Evolutionary conservation across 1,140 invertebrate genomes (phyloP), one percentile per base, ranked within the genome.

Genomic region (Bombus difficillimus): DNA sequence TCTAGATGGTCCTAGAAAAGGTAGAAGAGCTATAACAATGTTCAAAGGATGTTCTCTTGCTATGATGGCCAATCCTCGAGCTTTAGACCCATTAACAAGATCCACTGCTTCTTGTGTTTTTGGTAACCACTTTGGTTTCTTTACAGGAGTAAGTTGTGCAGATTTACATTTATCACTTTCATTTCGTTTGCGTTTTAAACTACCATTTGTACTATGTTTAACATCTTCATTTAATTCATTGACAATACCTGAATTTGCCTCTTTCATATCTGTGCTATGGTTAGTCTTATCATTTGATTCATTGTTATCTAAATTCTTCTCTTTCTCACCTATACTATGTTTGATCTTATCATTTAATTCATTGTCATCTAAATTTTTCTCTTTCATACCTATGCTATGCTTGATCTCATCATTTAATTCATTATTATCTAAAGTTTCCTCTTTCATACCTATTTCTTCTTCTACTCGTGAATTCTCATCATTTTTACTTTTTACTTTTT

Each of bases 1-100:
- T 91, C 98, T 95, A 1, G 98, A 98, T 3, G 96, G 96, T 85
- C 97, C 97, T 1, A 99, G 92, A 94, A 97, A 98, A 28, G 96
- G 95, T 71, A 98, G 88, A n/a, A 99, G 94, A 57, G 96, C 96
- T 85, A 97, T 96, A 13, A 98, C 95, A 79, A 99, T 97, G 92
- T 97, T 97, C 15, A 96, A 93, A 4, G 98, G 98, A 95, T 99
- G 97, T 94, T 98, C 98, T 95, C 97, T 98, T 74, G 93, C 96
- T 4, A 97, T 96, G 85, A 99, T 96, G 32, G 98, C 96, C 32
- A 99, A 94, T 53, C 97, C 97, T 95, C 98, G 97, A 87, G 98
- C 97, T 93, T 97, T 97, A 37, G 92, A 64, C 1, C 92, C 87
- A 75, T 95, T 94, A 62, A 98, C 94, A 64, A 97, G 88, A 39